Percentiles rank a stretch among this genome's conserved stretches.
Evolutionary conservation across 2,888 invertebrate species (phyloP).

Genomic region (Drosophila infuscata): DNA sequence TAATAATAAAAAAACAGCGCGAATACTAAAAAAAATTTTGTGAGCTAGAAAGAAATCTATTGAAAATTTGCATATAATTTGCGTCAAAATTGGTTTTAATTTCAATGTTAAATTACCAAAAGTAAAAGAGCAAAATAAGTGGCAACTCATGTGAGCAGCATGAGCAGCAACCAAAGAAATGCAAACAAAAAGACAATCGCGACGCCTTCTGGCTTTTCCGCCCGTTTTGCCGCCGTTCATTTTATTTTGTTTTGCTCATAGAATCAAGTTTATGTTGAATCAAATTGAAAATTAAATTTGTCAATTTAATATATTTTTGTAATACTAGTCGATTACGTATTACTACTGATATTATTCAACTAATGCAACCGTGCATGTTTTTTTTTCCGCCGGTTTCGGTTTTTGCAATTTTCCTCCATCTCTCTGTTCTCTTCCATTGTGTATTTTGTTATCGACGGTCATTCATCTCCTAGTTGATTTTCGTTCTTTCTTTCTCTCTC

Average conservation of each 20-base stretch:
- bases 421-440: slow-evolving; percentile 63
- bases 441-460: slow-evolving; percentile 77
- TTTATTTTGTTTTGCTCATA: slow-evolving; percentile 38
- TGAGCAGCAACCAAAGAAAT: slow-evolving; percentile 53
- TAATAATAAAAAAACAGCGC: slow-evolving; percentile 30
- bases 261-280: slow-evolving; percentile 32
- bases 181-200: slow-evolving; percentile 72
- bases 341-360: slow-evolving; percentile 29
- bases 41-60: slow-evolving; percentile 41
- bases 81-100: slow-evolving; percentile 50
- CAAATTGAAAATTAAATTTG: slow-evolving; percentile 17
- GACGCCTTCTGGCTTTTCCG: slow-evolving; percentile 62
- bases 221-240: slow-evolving; percentile 46
- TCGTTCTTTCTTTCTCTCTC: slow-evolving; percentile 61
- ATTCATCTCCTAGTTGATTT: slow-evolving; percentile 78
- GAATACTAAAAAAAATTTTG: slow-evolving; percentile 16
- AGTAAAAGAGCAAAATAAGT: slow-evolving; percentile 65
- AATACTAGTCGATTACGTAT: slow-evolving; percentile 26
- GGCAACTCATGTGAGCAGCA: slow-evolving; percentile 68
- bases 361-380: slow-evolving; percentile 67
- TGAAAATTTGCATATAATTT: slow-evolving; percentile 50
- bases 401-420: slow-evolving; percentile 59
- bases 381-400: slow-evolving; percentile 60
- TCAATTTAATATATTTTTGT: slow-evolving; percentile 18
- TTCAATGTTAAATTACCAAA: slow-evolving; percentile 62